Conservation (phyloP, 2,888 invertebrate genomes). For the Papilio gigon region DNA sequence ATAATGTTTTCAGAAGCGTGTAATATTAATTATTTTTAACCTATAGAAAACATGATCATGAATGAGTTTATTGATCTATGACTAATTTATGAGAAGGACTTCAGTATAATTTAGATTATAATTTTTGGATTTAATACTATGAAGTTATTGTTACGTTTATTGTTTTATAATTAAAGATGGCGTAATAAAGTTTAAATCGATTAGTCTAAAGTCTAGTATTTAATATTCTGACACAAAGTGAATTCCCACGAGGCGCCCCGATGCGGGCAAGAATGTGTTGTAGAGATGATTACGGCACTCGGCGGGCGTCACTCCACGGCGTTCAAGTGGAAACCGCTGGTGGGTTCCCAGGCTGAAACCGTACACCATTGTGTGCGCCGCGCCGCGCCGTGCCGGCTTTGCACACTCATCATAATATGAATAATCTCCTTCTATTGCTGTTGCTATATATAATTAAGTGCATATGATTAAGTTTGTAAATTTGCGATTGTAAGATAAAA, state of each 20-base stretch:
- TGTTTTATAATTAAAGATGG: no score
- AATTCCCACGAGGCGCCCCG: constrained; percentile 30
- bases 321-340: constrained; percentile 55
- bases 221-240: constrained; percentile 9
- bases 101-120: neutral
- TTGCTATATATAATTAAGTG: constrained; percentile 4
- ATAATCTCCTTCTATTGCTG: constrained; percentile 29
- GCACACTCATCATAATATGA: constrained; percentile 42
- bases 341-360: constrained; percentile 68
- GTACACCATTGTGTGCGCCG: constrained; percentile 58
- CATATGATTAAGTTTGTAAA: neutral
- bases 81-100: neutral
- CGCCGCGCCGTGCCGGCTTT: constrained; percentile 36
- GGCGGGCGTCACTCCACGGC: constrained; percentile 28
- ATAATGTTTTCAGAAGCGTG: neutral
- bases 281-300: constrained; percentile 37
- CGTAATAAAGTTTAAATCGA: no score
- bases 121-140: neutral
- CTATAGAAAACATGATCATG: neutral
- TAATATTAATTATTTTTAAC: neutral
- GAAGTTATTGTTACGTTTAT: neutral
- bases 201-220: neutral
- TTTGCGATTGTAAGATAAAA: neutral
- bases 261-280: constrained; percentile 39
- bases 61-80: constrained; percentile 14